These are phyloP conservation scores for Loripinus fragilis DNA, from an alignment of 2,888 invertebrate species.

Conservation along the genomic window DNA sequence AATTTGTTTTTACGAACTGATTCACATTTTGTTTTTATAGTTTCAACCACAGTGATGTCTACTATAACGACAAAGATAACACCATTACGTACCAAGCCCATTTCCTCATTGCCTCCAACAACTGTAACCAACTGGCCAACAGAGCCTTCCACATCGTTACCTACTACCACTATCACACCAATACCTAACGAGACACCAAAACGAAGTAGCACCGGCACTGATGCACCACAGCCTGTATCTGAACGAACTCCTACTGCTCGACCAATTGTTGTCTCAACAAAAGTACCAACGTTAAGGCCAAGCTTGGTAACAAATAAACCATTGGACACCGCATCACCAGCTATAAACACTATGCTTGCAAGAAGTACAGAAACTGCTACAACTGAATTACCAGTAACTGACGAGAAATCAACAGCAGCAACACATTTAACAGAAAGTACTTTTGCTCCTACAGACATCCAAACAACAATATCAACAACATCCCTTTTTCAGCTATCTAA, in stretches of 20 bases:
- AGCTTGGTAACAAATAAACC: background rate
- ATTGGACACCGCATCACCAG: conserved; percentile 2
- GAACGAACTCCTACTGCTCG: background rate
- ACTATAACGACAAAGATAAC: conserved; percentile 14
- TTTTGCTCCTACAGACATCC: background rate
- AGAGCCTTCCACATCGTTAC: conserved; percentile 15
- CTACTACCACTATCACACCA: conserved; percentile 9
- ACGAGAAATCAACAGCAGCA: background rate
- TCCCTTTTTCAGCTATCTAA: no score
- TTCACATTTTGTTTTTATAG: no score
- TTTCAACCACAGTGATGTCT: background rate
- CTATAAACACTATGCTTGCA: background rate
- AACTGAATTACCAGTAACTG: background rate
- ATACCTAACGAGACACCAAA: conserved; percentile 1
- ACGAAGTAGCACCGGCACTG: background rate
- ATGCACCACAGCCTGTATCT: background rate
- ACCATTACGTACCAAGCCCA: background rate
- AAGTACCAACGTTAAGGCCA: conserved; percentile 14
- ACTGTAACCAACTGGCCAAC: background rate
- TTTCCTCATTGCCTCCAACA: background rate
- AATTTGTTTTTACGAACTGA: no score
- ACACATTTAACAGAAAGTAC: background rate
- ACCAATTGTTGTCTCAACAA: background rate
- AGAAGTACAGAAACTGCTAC: no score
- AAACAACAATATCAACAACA: conserved; percentile 1